phyloP scores from a whole-genome alignment of 1,140 invertebrate genomes.

The Archegozetes longisetosus region DNA sequence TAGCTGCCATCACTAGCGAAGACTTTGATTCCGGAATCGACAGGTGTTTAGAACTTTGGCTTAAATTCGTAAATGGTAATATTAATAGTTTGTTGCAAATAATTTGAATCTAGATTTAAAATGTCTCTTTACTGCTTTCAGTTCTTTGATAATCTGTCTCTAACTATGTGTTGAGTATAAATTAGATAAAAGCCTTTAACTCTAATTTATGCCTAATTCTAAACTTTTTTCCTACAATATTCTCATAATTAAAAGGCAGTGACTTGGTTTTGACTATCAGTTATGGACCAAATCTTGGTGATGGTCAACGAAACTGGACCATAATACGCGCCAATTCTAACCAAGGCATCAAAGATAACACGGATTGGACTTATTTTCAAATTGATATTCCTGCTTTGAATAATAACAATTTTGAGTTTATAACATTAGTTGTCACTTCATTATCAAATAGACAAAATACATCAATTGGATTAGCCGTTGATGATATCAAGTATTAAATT shows the following conservation, averaged over 20 bases:
- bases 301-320: no score
- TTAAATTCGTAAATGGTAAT: background rate
- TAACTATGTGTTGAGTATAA: no score
- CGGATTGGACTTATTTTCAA: conserved; percentile 13
- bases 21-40: background rate
- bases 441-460: conserved; percentile 5
- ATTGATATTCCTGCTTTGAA: conserved; percentile 10
- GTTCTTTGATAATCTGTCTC: no score
- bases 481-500: conserved; percentile 15
- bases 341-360: background rate
- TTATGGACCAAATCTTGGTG: no score
- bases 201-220: no score
- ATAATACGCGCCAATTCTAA: background rate
- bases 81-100: conserved; percentile 12
- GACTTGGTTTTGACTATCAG: no score
- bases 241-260: no score
- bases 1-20: background rate
- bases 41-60: background rate
- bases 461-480: conserved; percentile 20
- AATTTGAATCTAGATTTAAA: conserved; percentile 2
- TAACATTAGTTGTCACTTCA: conserved; percentile 9
- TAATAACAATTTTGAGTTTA: conserved; percentile 15
- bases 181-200: no score
- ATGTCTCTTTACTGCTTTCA: background rate
- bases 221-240: no score